phyloP scores from a whole-genome alignment of 2,888 invertebrate genomes.

The Petrophora chlorosata region DNA sequence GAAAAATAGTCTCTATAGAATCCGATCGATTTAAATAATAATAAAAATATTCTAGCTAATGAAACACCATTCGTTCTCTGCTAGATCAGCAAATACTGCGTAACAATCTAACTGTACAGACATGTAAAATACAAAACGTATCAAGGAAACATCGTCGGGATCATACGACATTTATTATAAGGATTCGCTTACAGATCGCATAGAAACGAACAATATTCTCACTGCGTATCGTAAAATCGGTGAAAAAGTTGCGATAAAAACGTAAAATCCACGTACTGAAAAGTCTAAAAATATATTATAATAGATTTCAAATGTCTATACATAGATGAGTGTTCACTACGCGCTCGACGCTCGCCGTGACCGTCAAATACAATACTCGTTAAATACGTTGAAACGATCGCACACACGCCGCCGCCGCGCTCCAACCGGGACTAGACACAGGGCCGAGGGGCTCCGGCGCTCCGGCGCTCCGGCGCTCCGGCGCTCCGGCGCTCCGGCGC shows the following conservation, averaged over 20 bases:
- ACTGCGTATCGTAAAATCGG: constrained; percentile 74
- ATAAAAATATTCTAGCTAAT: constrained; percentile 77
- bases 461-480: too few species aligned
- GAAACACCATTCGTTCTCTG: constrained; percentile 73
- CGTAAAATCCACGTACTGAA: constrained; percentile 81
- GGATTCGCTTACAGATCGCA: constrained; percentile 71
- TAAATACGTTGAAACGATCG: constrained; percentile 64
- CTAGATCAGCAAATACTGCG: constrained; percentile 71
- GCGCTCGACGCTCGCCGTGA: constrained; percentile 67
- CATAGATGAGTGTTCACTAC: constrained; percentile 79
- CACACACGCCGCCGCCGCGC: constrained; percentile 45
- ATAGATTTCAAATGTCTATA: constrained; percentile 83
- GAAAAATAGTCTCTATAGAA: constrained; percentile 69
- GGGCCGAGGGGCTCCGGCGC: neutral
- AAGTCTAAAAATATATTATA: constrained; percentile 82
- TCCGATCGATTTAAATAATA: constrained; percentile 80
- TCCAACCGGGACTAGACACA: constrained; percentile 52
- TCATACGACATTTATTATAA: constrained; percentile 71
- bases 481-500: too few species aligned
- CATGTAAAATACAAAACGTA: constrained; percentile 64
- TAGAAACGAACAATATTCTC: constrained; percentile 73
- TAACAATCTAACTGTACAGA: constrained; percentile 80
- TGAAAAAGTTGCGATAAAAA: constrained; percentile 80
- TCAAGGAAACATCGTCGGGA: constrained; percentile 64
- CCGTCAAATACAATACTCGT: constrained; percentile 63